A percentile compares a stretch with the other conserved stretches of the same genome.
These are phyloP conservation scores for Clitarchus hookeri DNA, from an alignment of 2,888 invertebrate genomes.

Conservation along the genomic window DNA sequence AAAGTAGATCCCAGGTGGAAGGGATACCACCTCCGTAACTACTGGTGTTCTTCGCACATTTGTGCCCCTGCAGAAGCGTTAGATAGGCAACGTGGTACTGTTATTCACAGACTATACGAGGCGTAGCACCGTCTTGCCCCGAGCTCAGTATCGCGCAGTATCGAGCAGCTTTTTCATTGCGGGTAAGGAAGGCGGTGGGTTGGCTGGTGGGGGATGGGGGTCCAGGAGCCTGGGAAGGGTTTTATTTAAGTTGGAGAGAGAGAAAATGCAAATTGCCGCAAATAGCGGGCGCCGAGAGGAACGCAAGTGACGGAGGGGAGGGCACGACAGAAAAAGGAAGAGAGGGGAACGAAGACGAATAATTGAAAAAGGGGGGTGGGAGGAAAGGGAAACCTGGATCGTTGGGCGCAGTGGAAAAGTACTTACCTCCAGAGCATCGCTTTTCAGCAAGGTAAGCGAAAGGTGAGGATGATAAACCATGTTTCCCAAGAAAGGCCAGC, in stretches of 20 bases:
- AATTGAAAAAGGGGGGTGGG: constrained; percentile 36
- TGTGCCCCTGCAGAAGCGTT: too few species aligned
- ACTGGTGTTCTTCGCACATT: too few species aligned
- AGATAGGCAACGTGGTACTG: too few species aligned
- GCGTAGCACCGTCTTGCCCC: too few species aligned
- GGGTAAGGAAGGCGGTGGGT: too few species aligned
- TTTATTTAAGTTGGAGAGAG: constrained; percentile 33
- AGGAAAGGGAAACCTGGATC: not conserved
- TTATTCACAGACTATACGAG: not conserved
- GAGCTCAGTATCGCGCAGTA: not conserved
- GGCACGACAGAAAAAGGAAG: constrained; percentile 45
- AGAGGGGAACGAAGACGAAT: constrained; percentile 41
- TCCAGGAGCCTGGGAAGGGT: not conserved
- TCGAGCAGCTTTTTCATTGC: constrained; percentile 6
- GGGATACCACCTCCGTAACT: too few species aligned
- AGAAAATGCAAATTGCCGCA: constrained; percentile 27
- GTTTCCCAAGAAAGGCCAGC: too few species aligned
- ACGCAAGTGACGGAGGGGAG: constrained; percentile 25
- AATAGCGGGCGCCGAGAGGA: constrained; percentile 27
- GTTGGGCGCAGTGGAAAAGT: not conserved
- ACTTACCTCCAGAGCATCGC: not conserved
- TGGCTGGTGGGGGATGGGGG: not conserved
- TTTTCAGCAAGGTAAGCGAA: not conserved
- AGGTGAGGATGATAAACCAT: not conserved
- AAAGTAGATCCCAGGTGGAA: too few species aligned